Percentiles rank a stretch among this genome's conserved stretches.
phyloP scores from a whole-genome alignment of 2,797 vertebrate genomes.

The Sebastes hubbsi region DNA sequence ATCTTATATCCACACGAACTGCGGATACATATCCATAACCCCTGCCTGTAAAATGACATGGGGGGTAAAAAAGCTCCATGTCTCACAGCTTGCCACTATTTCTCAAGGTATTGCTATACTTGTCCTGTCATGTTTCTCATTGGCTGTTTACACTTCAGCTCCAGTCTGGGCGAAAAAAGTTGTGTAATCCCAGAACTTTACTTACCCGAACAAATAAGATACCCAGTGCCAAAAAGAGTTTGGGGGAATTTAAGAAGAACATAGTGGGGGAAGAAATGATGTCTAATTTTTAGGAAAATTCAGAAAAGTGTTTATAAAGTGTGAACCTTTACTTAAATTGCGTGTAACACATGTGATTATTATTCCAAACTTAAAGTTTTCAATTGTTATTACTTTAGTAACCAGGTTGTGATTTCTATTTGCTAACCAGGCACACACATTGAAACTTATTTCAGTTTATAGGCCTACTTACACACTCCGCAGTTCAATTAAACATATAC shows the following conservation, averaged over 20 bases:
- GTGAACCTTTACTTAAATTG: background rate
- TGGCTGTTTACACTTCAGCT: constrained; percentile 23
- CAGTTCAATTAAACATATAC: background rate
- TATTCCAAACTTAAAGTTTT: background rate
- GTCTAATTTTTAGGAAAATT: background rate
- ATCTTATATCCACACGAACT: background rate
- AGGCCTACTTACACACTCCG: background rate
- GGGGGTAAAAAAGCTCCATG: constrained; percentile 15
- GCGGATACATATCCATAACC: background rate
- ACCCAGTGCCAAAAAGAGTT: background rate
- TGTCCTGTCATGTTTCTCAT: constrained; percentile 53
- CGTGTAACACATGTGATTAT: background rate
- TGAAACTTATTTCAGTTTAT: background rate
- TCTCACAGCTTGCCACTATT: constrained; percentile 40
- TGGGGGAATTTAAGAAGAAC: background rate
- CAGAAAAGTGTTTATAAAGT: background rate
- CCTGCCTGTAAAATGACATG: constrained; percentile 21
- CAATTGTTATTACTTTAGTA: background rate
- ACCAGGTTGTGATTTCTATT: background rate
- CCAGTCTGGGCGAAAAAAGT: constrained; percentile 11
- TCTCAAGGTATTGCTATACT: constrained; percentile 30
- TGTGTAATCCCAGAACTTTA: constrained; percentile 8
- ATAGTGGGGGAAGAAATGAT: too few relatives aligned
- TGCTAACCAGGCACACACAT: background rate
- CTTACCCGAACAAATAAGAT: background rate